Conservation (phyloP, 1,140 invertebrate species). For the Polypedilum pembai region DNA sequence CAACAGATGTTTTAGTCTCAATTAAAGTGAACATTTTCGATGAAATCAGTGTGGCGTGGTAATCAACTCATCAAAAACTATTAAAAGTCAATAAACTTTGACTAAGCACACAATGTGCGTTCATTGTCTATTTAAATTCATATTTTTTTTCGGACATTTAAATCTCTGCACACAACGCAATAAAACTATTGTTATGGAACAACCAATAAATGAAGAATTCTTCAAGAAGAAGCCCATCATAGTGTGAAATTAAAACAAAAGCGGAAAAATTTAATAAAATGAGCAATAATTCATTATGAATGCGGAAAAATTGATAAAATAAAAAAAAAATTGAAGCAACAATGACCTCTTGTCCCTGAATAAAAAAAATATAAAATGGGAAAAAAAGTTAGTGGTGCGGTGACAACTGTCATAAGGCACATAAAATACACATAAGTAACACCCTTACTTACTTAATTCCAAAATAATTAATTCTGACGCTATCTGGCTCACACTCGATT, state of each 20-base stretch:
- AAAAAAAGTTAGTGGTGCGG: not conserved
- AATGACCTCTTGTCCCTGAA: not conserved
- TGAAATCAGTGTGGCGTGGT: slow-evolving; percentile 3
- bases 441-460: not conserved
- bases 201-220: not conserved
- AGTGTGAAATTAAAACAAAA: slow-evolving; percentile 7
- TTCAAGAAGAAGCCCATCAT: not conserved
- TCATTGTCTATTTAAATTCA: not conserved
- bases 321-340: not conserved
- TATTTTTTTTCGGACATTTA: slow-evolving; percentile 10
- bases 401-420: slow-evolving; percentile 16
- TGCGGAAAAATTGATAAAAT: slow-evolving; percentile 3
- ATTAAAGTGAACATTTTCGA: not conserved
- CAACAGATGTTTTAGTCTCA: not conserved
- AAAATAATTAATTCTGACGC: slow-evolving; percentile 6
- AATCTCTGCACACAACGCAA: not conserved
- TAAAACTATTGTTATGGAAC: slow-evolving; percentile 11
- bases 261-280: slow-evolving; percentile 19
- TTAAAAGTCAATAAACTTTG: not conserved
- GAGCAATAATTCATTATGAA: slow-evolving; percentile 6
- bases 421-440: slow-evolving; percentile 1
- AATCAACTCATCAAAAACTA: not conserved
- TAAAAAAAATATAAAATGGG: not conserved
- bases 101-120: not conserved
- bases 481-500: not conserved